phyloP scores from a whole-genome alignment of 2,888 invertebrate genomes.

The Trissolcus brochymenae region DNA sequence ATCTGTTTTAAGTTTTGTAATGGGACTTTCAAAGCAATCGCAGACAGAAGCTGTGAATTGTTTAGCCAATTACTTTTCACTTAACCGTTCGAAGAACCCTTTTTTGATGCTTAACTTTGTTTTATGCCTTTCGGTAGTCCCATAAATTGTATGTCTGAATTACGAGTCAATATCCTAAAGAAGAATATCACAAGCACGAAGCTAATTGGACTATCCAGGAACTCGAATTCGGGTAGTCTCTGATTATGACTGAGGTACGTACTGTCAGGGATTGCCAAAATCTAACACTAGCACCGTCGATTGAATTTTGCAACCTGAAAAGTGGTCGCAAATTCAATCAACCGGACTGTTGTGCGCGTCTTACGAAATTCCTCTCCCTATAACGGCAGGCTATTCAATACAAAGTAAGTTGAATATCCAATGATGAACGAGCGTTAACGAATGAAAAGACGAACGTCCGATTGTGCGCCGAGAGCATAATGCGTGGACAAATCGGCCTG shows the following conservation, averaged over 20 bases:
- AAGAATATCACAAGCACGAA: constrained; percentile 69
- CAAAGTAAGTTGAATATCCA: constrained; percentile 10
- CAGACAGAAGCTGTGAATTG: neutral
- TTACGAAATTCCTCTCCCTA: constrained; percentile 9
- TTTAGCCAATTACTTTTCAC: neutral
- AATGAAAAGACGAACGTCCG: constrained; percentile 32
- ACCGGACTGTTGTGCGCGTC: neutral
- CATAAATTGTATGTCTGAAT: constrained; percentile 68
- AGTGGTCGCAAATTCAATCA: neutral
- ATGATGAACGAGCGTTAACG: constrained; percentile 44
- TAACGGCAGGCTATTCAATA: constrained; percentile 38
- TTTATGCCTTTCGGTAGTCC: constrained; percentile 69
- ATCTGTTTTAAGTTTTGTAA: too few relatives aligned
- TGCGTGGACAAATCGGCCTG: constrained; percentile 55
- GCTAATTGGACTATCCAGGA: constrained; percentile 69
- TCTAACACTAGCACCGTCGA: neutral
- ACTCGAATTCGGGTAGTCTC: constrained; percentile 28
- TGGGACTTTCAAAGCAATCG: too few relatives aligned
- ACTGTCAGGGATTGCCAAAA: neutral
- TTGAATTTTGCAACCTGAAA: neutral
- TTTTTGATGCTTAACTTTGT: constrained; percentile 31
- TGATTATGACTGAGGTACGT: constrained; percentile 17
- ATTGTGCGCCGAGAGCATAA: constrained; percentile 27
- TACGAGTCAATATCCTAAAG: constrained; percentile 68
- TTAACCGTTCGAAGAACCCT: constrained; percentile 12